Percentiles rank a stretch among this genome's conserved stretches.
Evolutionary conservation across 1,140 invertebrate species (phyloP).

Genomic region (Saccostrea cuccullata): DNA sequence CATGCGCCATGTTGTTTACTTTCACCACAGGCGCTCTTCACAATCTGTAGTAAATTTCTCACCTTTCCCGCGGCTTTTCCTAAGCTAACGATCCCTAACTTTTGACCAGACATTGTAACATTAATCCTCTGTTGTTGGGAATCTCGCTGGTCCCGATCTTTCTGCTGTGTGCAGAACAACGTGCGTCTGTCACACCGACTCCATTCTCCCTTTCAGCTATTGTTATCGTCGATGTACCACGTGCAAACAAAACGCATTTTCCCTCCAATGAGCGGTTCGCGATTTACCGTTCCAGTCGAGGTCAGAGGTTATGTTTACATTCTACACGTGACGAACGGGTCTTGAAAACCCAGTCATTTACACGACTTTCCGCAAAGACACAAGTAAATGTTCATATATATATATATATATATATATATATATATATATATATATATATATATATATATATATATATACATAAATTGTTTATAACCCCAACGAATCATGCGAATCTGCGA

Average conservation of each 20-base stretch:
- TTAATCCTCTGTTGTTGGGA: neutral
- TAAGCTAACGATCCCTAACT: conserved; percentile 78
- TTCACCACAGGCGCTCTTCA: conserved; percentile 31
- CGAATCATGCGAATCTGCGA: too few species aligned
- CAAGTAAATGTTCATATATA: too few species aligned
- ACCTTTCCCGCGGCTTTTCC: conserved; percentile 79
- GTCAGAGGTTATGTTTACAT: conserved; percentile 72
- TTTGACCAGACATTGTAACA: conserved; percentile 68
- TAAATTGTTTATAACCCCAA: too few species aligned
- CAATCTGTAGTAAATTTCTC: conserved; percentile 42
- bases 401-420: too few species aligned
- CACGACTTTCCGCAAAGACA: too few species aligned
- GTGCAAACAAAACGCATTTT: conserved; percentile 64
- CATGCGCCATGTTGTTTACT: conserved; percentile 43
- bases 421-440: too few species aligned
- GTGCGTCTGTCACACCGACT: conserved; percentile 33
- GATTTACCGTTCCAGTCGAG: conserved; percentile 54
- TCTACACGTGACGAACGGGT: conserved; percentile 33
- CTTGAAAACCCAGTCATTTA: too few species aligned
- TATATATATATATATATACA: too few species aligned
- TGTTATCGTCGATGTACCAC: conserved; percentile 64
- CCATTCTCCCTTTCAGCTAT: conserved; percentile 57
- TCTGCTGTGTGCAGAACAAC: conserved; percentile 19
- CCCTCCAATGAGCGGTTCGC: conserved; percentile 59
- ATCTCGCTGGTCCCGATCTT: neutral